Percentiles rank a stretch among this genome's conserved stretches.
These are phyloP conservation scores for Hetaerina americana DNA, from an alignment of 1,140 invertebrate species.

Conservation along the genomic window DNA sequence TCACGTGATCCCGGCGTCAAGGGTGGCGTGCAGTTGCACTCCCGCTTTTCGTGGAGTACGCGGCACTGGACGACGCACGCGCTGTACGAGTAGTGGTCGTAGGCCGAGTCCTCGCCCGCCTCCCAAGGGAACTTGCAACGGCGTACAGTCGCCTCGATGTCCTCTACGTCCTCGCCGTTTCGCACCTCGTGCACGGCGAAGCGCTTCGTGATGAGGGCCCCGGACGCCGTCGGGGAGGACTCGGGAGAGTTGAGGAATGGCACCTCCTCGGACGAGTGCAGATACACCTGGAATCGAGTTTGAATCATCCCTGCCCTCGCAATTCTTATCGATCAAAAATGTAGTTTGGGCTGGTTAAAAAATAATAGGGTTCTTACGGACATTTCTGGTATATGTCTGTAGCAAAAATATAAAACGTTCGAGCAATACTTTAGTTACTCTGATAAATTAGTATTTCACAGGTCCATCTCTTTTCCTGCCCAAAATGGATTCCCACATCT, in stretches of 20 bases:
- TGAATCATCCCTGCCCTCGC: too few relatives aligned
- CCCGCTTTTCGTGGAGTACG: constrained; percentile 40
- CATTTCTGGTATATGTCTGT: too few relatives aligned
- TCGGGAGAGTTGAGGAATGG: constrained; percentile 30
- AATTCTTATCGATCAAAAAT: too few relatives aligned
- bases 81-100: constrained; percentile 48
- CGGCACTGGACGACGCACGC: constrained; percentile 53
- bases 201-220: constrained; percentile 40
- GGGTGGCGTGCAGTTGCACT: constrained; percentile 52
- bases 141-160: constrained; percentile 38
- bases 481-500: too few relatives aligned
- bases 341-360: too few relatives aligned
- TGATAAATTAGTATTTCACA: too few relatives aligned
- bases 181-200: constrained; percentile 40
- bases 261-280: constrained; percentile 46
- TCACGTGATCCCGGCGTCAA: constrained; percentile 34
- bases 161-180: constrained; percentile 38
- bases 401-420: too few relatives aligned
- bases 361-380: too few relatives aligned
- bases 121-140: constrained; percentile 50
- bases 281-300: constrained; percentile 34
- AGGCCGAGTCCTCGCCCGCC: constrained; percentile 39
- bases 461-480: too few relatives aligned
- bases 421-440: too few relatives aligned
- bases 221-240: background rate